Conservation (phyloP, 2,888 invertebrate genomes). For the Augochlorella aurata region DNA sequence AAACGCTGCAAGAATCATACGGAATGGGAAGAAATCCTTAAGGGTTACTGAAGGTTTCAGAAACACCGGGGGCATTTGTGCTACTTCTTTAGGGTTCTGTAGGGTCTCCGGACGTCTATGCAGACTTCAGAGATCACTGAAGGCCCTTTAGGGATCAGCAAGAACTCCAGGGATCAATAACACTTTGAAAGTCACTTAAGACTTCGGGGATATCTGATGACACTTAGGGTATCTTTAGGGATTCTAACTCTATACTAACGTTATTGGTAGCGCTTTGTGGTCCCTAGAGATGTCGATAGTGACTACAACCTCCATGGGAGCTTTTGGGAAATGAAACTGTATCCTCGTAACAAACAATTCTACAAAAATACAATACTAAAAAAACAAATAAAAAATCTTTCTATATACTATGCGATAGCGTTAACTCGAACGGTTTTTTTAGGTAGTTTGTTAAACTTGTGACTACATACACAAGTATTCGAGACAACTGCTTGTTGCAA, state of each 20-base stretch:
- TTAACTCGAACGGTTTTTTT: too few relatives aligned
- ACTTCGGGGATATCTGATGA: slow-evolving; percentile 2
- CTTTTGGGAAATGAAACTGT: too few relatives aligned
- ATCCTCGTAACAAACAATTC: too few relatives aligned
- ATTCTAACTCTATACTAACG: not conserved
- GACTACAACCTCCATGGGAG: not conserved
- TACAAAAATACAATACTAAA: too few relatives aligned
- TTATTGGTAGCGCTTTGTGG: not conserved
- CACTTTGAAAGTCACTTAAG: slow-evolving; percentile 8
- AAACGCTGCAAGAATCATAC: too few relatives aligned
- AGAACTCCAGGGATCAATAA: not conserved
- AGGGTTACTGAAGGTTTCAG: not conserved
- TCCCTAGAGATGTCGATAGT: not conserved
- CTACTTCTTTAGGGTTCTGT: not conserved
- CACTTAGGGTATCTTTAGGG: not conserved
- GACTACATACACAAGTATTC: too few relatives aligned
- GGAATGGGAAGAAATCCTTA: not conserved
- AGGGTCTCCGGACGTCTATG: not conserved
- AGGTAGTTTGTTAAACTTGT: too few relatives aligned
- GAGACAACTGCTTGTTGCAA: too few relatives aligned
- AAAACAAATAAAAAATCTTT: too few relatives aligned
- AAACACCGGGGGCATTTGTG: not conserved
- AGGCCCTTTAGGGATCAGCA: not conserved
- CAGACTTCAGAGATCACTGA: not conserved
- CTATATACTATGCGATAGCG: too few relatives aligned